These are phyloP conservation scores for Drosophila sp. DNA, from an alignment of 1,140 invertebrate genomes.

Conservation along the genomic window DNA sequence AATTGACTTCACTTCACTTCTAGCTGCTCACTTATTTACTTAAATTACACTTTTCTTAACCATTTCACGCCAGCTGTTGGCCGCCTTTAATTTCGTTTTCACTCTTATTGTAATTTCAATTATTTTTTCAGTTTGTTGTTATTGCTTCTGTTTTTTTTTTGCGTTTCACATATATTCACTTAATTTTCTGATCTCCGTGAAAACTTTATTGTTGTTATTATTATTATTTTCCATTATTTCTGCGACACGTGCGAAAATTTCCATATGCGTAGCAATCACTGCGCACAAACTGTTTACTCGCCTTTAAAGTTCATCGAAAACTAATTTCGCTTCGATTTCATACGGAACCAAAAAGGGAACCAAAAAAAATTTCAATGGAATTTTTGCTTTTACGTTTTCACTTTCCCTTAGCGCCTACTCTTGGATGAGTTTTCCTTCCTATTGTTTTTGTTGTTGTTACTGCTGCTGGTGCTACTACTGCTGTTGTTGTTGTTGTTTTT, in stretches of 20 bases:
- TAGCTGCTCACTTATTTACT: slow-evolving; percentile 24
- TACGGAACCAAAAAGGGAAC: slow-evolving; percentile 52
- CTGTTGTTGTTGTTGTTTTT: slow-evolving; percentile 22
- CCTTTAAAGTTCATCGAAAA: slow-evolving; percentile 83
- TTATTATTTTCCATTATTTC: slow-evolving; percentile 17
- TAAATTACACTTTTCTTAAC: slow-evolving; percentile 37
- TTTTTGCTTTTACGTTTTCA: slow-evolving; percentile 77
- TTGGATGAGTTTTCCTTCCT: slow-evolving; percentile 23
- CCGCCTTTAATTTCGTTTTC: slow-evolving; percentile 24
- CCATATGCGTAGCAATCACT: slow-evolving; percentile 34
- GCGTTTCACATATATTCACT: slow-evolving; percentile 33
- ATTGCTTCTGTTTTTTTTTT: slow-evolving; percentile 11
- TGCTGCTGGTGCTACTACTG: slow-evolving; percentile 12
- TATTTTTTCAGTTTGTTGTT: slow-evolving; percentile 31
- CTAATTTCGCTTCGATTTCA: slow-evolving; percentile 83
- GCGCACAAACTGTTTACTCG: slow-evolving; percentile 71
- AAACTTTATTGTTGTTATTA: slow-evolving; percentile 13
- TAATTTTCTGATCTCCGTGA: slow-evolving; percentile 17
- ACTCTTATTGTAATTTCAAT: background rate
- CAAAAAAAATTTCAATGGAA: slow-evolving; percentile 75
- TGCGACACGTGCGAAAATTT: slow-evolving; percentile 59
- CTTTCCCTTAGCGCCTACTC: slow-evolving; percentile 71
- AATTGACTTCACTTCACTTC: slow-evolving; percentile 1
- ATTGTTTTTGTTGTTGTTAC: slow-evolving; percentile 17
- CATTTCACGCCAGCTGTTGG: slow-evolving; percentile 3